Base-by-base conservation (phyloP, 2,113 vertebrate species). In the Edolisoma coerulescens region DNA sequence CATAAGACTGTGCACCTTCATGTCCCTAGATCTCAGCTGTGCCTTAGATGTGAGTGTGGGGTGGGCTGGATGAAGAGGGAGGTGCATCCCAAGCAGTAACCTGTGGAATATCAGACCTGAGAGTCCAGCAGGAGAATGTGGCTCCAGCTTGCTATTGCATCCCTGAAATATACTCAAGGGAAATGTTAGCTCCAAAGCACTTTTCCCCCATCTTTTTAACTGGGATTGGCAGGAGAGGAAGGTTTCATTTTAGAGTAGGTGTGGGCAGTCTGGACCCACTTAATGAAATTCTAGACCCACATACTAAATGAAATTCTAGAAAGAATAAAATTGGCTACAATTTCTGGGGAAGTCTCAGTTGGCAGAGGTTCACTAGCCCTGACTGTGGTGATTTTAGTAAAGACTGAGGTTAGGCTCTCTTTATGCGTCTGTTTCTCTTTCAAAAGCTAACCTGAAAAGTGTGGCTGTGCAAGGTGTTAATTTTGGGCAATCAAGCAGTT, bases 121-220 rank as follows among this genome's bases (percentile, higher is more conserved):
- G 21, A 78, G 10, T 45, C 22, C 67, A 20, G 41, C 54, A 60
- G 54, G 42, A 42, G 26, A 27, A 21, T 5, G 61, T 30, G 35
- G 14, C 37, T 87, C 47, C 45, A 21, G 3, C 2, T 44, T 65
- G 13, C 3, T 44, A 1, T 15, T 52, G 6, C 22, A 32, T 22
- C 79, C 28, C 37, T 59, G 70, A 63, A 39, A 22, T 9, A 3
- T 10, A 28, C 33, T 14, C 32, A 37, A 49, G 37, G 68, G 53
- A 41, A 81, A 41, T 6, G 7, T 10, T 49, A 44, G 6, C 22
- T 67, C n/a, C 28, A 74, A 70, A 82, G 11, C 13, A 24, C 18
- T 37, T 60, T 37, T 1, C 0, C 11, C 8, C 6, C 5, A 7
- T 37, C 4, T 44, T 79, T 85, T 79, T 18, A 44, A 39, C 8